phyloP scores from a whole-genome alignment of 2,113 vertebrate genomes.

The Erinaceus europaeus region DNA sequence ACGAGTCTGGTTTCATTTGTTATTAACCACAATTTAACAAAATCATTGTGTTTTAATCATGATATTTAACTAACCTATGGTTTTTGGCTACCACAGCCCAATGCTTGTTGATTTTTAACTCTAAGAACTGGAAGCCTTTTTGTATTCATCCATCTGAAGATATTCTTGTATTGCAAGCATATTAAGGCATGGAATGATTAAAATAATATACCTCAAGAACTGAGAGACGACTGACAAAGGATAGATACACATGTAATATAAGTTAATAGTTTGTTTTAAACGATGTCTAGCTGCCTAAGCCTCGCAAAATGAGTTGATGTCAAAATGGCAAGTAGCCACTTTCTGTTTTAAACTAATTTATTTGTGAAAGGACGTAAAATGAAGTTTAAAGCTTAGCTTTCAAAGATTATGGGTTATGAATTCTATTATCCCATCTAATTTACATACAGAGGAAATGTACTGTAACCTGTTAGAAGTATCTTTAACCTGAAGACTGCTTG shows the following conservation, averaged over 20 bases:
- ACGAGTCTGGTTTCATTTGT: conserved; percentile 81
- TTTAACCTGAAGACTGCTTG: conserved; percentile 98
- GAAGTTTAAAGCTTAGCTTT: conserved; percentile 97
- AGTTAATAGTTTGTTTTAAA: conserved; percentile 97
- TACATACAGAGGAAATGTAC: conserved; percentile 96
- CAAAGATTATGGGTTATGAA: conserved; percentile 91
- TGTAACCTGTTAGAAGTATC: conserved; percentile 95
- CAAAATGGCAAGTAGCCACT: conserved; percentile 87
- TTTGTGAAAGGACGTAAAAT: conserved; percentile 91
- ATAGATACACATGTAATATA: conserved; percentile 95
- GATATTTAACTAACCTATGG: conserved; percentile 87
- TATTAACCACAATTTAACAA: conserved; percentile 83
- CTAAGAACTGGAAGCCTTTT: conserved; percentile 86
- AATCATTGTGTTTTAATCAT: conserved; percentile 82
- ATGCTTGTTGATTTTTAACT: conserved; percentile 88
- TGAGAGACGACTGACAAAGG: conserved; percentile 96
- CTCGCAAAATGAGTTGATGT: conserved; percentile 93
- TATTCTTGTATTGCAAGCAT: conserved; percentile 94
- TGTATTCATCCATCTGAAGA: conserved; percentile 82
- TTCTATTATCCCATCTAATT: conserved; percentile 97
- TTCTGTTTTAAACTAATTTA: conserved; percentile 90
- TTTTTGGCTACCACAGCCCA: conserved; percentile 96
- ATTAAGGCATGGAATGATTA: conserved; percentile 99
- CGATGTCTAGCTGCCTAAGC: conserved; percentile 99
- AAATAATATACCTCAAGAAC: conserved; percentile 97